Percentiles rank a stretch among this genome's conserved stretches.
Conservation (phyloP, 1,140 invertebrate genomes). For the Drosophila parvula region DNA sequence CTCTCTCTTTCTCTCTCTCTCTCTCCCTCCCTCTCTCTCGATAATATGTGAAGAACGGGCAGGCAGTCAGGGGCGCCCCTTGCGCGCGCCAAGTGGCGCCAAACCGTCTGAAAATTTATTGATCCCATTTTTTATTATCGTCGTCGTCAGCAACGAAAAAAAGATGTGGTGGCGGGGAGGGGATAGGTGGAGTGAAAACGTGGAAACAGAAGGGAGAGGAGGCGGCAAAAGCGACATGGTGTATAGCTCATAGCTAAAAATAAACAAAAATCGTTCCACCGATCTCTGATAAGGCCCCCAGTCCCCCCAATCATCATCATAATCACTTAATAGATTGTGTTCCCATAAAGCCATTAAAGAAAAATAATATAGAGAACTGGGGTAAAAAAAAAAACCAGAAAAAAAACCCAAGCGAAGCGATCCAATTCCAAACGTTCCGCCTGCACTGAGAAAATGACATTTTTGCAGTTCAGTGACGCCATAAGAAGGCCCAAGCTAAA, state of each 20-base stretch:
- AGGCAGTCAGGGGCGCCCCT: conserved; percentile 23
- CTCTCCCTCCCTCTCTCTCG: neutral
- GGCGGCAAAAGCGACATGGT: conserved; percentile 9
- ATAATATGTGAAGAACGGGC: conserved; percentile 2
- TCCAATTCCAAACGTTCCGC: conserved; percentile 7
- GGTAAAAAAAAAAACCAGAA: neutral
- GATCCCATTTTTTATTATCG: conserved; percentile 77
- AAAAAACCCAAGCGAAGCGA: too few species aligned
- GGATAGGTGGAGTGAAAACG: conserved; percentile 2
- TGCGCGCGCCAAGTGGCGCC: conserved; percentile 59
- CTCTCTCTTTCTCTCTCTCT: neutral
- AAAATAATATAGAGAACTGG: neutral
- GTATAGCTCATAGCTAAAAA: conserved; percentile 77
- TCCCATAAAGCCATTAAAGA: conserved; percentile 58
- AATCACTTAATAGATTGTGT: conserved; percentile 78
- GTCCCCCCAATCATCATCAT: conserved; percentile 53
- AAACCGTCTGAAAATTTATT: conserved; percentile 79
- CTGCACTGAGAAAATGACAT: conserved; percentile 23
- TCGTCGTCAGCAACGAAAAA: conserved; percentile 29
- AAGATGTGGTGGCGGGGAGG: neutral
- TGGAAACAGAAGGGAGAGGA: conserved; percentile 13
- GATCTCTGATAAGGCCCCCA: conserved; percentile 67
- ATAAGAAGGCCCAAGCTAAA: neutral
- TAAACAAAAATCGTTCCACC: conserved; percentile 55
- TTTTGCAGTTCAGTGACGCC: conserved; percentile 65